Base-by-base conservation (phyloP, 2,113 vertebrate species). In the Carassius auratus region DNA sequence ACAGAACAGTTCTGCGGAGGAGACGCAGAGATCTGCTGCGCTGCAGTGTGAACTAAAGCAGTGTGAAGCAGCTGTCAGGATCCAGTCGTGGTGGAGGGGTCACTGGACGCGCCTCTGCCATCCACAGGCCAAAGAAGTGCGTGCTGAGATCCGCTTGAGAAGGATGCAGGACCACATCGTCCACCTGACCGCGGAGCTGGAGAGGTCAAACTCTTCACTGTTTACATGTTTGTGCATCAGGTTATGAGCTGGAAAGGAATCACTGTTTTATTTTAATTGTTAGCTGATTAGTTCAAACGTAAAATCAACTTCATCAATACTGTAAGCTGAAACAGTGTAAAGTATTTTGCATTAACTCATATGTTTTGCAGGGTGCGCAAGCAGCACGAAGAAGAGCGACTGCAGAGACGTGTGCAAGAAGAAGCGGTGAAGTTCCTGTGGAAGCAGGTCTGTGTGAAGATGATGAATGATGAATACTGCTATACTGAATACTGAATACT, bases 131-230 rank as follows among this genome's bases (percentile, higher is more conserved):
- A 97, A 92, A 91, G 97, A 97, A 73, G 96, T 96, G 68, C 96
- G 96, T 4, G 94, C 92, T 33, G 98, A 99, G 92, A 99, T 99
- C 66, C 95, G 98, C 2, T 92, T 99, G 0, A 92, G 94, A 57
- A 94, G 98, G 90, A 97, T 99, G 97, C 97, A 99, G 90, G 96
- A 99, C 59, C 97, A 99, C 87, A 97, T 99, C n/a, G 21, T 97
- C 78, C 96, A 91, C 87, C 92, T 99, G 85, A 96, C 94, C 13
- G 90, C 93, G 33, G 96, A 97, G 92, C 85, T 98, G 64, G 90
- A 92, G 74, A 95, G 94, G 98, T 99, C 73, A 61, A 83, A 23
- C 76, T 0, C 21, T 26, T 8, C 19, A 57, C 13, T 21, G 7
- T 21, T 59, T 59, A 59, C 19, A 9, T 81, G 0, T 0, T 23